Evolutionary conservation across 2,888 invertebrate species (phyloP).

Genomic region (Sthenelais limicola): DNA sequence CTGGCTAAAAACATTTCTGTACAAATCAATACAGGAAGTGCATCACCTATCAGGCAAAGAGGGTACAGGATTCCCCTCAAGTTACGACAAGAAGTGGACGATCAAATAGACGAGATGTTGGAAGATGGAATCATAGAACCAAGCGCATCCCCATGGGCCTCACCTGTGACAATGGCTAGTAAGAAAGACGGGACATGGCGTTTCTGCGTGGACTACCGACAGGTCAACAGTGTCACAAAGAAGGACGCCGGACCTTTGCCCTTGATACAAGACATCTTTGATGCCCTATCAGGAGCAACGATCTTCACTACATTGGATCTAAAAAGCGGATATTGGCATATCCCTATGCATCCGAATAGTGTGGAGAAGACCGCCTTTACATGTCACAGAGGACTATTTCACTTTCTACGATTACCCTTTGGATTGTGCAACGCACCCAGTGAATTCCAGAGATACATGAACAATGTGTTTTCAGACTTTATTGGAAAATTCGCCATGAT

Average conservation of each 20-base stretch:
- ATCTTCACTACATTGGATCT: slow-evolving; percentile 45
- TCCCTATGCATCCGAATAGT: slow-evolving; percentile 26
- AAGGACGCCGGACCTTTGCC: slow-evolving; percentile 43
- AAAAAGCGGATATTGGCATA: slow-evolving; percentile 44
- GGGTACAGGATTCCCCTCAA: not conserved
- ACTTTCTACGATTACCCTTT: slow-evolving; percentile 46
- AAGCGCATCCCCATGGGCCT: not conserved
- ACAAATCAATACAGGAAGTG: not conserved
- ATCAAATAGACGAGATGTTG: slow-evolving; percentile 2
- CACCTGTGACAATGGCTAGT: not conserved
- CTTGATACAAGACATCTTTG: slow-evolving; percentile 47
- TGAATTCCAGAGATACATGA: slow-evolving; percentile 44
- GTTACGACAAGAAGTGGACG: not conserved
- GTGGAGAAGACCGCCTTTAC: slow-evolving; percentile 45
- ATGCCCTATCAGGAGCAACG: slow-evolving; percentile 38
- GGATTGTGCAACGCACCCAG: slow-evolving; percentile 47
- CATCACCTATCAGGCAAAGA: not conserved
- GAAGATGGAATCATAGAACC: not conserved
- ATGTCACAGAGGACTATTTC: slow-evolving; percentile 39
- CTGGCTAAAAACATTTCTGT: not conserved
- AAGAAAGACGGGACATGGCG: not conserved
- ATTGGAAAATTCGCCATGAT: slow-evolving; percentile 34
- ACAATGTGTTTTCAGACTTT: slow-evolving; percentile 3
- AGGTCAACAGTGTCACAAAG: slow-evolving; percentile 40
- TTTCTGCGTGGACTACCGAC: slow-evolving; percentile 48